phyloP scores from a whole-genome alignment of 2,888 invertebrate genomes.

The Pardosa pseudoannulata region DNA sequence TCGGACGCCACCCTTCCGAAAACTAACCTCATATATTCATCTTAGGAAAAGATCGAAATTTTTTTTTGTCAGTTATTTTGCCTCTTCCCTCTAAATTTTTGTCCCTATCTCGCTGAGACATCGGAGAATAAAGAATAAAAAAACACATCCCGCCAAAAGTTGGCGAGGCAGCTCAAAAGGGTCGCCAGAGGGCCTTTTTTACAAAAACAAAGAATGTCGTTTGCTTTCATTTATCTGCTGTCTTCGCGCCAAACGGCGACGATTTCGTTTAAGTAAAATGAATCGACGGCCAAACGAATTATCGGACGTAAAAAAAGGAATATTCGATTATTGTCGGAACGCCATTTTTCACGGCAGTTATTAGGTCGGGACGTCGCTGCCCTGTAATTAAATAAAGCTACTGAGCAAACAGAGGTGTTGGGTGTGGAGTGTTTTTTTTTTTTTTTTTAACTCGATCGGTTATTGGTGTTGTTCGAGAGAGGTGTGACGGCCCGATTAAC shows the following conservation, averaged over 20 bases:
- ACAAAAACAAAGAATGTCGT: neutral
- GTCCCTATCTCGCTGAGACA: conserved; percentile 61
- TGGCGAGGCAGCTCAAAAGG: too few species aligned
- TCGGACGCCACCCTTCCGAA: neutral
- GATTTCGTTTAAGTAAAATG: conserved; percentile 54
- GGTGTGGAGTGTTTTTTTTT: too few species aligned
- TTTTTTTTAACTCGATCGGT: neutral
- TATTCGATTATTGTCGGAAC: conserved; percentile 22
- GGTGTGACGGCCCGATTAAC: conserved; percentile 25
- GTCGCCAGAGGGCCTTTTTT: neutral
- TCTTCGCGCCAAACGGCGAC: conserved; percentile 46
- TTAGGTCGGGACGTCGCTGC: conserved; percentile 29
- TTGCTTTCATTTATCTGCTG: conserved; percentile 27
- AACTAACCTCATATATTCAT: too few species aligned
- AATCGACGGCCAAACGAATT: conserved; percentile 54
- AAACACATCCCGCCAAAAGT: too few species aligned
- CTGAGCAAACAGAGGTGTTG: conserved; percentile 69
- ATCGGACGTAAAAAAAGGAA: neutral
- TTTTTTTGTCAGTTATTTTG: neutral
- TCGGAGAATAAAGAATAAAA: too few species aligned
- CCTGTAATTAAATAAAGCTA: conserved; percentile 68
- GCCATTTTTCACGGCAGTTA: conserved; percentile 68
- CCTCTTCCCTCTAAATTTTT: neutral
- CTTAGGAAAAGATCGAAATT: neutral
- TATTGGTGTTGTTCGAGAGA: neutral